A percentile compares a stretch with the other conserved stretches of the same genome.
phyloP scores from a whole-genome alignment of 2,888 invertebrate species.

The Tachina fera region DNA sequence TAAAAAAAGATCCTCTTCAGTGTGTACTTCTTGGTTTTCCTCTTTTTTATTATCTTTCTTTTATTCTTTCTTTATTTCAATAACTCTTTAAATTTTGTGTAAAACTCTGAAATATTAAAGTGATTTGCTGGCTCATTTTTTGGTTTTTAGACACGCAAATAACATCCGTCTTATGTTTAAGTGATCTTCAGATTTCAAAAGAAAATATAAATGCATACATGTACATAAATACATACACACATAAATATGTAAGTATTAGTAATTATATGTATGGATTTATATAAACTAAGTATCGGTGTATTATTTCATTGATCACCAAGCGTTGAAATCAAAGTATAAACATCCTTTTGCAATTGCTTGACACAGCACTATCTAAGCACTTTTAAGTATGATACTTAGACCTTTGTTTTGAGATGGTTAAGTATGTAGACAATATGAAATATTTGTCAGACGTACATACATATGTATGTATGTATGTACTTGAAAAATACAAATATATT shows the following conservation, averaged over 20 bases:
- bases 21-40: not conserved
- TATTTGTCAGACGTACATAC: not conserved
- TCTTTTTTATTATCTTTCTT: not conserved
- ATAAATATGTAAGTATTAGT: not conserved
- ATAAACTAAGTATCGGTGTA: not conserved
- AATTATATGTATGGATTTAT: not conserved
- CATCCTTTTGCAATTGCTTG: slow-evolving; percentile 29
- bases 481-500: not conserved
- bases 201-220: not conserved
- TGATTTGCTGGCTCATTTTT: slow-evolving; percentile 64
- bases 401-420: not conserved
- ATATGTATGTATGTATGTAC: no score
- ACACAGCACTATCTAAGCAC: not conserved
- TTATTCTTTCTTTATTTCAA: slow-evolving; percentile 13
- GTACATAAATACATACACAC: no score
- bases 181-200: slow-evolving; percentile 50
- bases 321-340: slow-evolving; percentile 66
- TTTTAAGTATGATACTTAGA: slow-evolving; percentile 2
- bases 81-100: slow-evolving; percentile 20
- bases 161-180: slow-evolving; percentile 63
- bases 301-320: slow-evolving; percentile 46
- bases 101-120: slow-evolving; percentile 23
- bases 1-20: slow-evolving; percentile 40
- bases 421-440: not conserved
- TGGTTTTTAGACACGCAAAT: slow-evolving; percentile 65